These are phyloP conservation scores for Oscheius sp. DNA, from an alignment of 1,140 invertebrate species.

Conservation along the genomic window DNA sequence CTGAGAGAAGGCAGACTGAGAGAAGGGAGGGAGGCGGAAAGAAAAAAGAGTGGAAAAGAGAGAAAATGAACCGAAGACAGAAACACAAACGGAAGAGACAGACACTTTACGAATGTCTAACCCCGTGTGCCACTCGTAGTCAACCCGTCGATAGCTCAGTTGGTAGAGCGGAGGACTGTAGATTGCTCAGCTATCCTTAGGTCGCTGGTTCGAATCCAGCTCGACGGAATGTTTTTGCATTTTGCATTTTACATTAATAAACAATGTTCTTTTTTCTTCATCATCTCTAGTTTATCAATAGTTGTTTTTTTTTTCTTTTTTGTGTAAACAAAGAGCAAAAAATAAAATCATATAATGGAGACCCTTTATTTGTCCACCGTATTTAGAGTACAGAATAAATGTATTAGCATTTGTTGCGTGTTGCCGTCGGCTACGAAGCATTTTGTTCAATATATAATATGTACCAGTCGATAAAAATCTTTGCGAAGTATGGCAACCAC, in stretches of 20 bases:
- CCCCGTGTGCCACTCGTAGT: no score
- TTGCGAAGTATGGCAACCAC: slow-evolving; percentile 1
- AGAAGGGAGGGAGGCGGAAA: no score
- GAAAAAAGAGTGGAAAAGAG: no score
- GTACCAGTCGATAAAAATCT: neutral
- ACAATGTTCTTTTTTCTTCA: no score
- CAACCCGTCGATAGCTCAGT: slow-evolving; percentile 46
- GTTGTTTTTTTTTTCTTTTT: neutral
- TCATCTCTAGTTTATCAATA: no score
- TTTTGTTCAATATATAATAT: neutral
- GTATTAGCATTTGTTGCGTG: neutral
- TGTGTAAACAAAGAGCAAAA: neutral
- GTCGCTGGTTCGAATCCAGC: slow-evolving; percentile 54
- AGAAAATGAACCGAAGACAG: no score
- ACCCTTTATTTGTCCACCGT: neutral
- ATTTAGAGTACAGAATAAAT: neutral
- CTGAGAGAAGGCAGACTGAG: no score
- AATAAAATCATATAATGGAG: neutral
- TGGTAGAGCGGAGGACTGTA: slow-evolving; percentile 51
- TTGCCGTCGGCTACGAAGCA: neutral
- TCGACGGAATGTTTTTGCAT: no score
- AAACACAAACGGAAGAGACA: no score
- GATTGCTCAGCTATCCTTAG: slow-evolving; percentile 44
- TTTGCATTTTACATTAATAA: no score
- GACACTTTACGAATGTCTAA: no score